These are phyloP conservation scores for Gonioctena quinquepunctata DNA, from an alignment of 1,140 invertebrate genomes.

Conservation along the genomic window DNA sequence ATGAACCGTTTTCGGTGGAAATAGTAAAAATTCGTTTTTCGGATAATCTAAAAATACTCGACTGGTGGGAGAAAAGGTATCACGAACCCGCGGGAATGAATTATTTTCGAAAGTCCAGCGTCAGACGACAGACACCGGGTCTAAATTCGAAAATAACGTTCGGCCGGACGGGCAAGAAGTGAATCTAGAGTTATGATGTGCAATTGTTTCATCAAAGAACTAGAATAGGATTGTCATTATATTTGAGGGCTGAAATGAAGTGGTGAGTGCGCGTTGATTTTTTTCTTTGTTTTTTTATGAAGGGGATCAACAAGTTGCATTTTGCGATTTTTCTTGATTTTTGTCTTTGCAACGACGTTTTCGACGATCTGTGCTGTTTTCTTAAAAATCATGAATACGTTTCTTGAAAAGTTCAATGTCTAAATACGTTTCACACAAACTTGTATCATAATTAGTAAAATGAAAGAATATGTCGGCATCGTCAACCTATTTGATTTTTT, in stretches of 20 bases:
- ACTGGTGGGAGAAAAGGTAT: conserved; percentile 4
- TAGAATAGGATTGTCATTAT: background rate
- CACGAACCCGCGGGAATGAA: background rate
- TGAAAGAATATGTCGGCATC: too few relatives aligned
- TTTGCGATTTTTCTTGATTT: background rate
- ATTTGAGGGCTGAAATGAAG: background rate
- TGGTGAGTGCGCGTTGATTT: background rate
- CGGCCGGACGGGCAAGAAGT: background rate
- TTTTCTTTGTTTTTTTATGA: background rate
- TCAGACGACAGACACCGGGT: conserved; percentile 2
- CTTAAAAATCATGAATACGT: too few relatives aligned
- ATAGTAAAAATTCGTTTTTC: conserved; percentile 20
- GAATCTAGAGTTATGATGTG: background rate
- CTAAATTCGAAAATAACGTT: conserved; percentile 4
- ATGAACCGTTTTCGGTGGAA: conserved; percentile 17
- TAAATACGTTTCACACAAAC: too few relatives aligned
- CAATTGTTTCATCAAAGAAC: background rate
- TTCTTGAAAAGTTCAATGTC: too few relatives aligned
- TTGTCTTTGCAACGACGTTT: too few relatives aligned
- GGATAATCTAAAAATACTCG: conserved; percentile 10
- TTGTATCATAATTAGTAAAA: too few relatives aligned
- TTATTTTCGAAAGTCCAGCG: conserved; percentile 9
- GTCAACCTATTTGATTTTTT: too few relatives aligned
- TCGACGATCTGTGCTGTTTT: too few relatives aligned
- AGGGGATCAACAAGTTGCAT: background rate